phyloP scores from a whole-genome alignment of 2,888 invertebrate species.

The Glyphotaelius pellucidus region DNA sequence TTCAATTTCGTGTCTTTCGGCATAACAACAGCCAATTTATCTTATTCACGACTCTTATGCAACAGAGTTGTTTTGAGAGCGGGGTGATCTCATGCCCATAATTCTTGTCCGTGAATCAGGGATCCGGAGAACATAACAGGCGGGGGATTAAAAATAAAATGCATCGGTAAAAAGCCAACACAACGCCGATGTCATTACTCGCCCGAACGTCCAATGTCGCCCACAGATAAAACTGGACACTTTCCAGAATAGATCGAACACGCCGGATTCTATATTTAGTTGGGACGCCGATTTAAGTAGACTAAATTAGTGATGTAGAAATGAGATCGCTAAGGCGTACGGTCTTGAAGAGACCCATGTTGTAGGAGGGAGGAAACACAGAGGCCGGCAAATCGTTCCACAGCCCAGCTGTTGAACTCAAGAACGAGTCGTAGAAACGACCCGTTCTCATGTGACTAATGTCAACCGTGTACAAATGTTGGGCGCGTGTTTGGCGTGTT shows the following conservation, averaged over 20 bases:
- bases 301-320: no score
- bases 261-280: conserved; percentile 41
- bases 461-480: no score
- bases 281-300: conserved; percentile 12
- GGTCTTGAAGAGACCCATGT: no score
- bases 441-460: no score
- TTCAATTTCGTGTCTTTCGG: no score
- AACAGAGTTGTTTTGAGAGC: conserved; percentile 16
- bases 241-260: conserved; percentile 51
- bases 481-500: no score
- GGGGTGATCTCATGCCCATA: conserved; percentile 11
- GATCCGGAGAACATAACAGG: background rate
- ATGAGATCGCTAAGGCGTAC: no score
- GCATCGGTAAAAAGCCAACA: conserved; percentile 19
- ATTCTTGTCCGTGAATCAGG: conserved; percentile 13
- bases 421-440: no score
- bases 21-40: no score
- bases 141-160: conserved; percentile 9
- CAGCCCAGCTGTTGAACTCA: no score
- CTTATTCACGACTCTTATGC: background rate
- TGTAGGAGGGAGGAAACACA: no score
- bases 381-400: no score
- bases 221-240: conserved; percentile 50
- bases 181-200: conserved; percentile 26
- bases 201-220: conserved; percentile 13